These are phyloP conservation scores for Octonoba sinensis DNA, from an alignment of 2,888 invertebrate genomes.

Conservation along the genomic window DNA sequence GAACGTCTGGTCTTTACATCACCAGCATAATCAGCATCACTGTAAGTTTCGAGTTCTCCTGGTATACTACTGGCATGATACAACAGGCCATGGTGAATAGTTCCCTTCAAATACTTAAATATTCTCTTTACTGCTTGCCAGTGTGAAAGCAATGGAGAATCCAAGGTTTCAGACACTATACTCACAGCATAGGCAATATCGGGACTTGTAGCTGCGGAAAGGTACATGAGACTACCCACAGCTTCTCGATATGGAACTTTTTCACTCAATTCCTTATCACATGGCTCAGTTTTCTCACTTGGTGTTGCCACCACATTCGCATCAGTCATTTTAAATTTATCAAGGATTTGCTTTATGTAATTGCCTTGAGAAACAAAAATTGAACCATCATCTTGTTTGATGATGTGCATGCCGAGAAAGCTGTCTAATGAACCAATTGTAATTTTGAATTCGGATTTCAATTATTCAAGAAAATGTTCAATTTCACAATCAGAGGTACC, in stretches of 20 bases:
- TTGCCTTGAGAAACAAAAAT: neutral
- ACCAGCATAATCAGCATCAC: constrained; percentile 46
- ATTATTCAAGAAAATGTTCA: neutral
- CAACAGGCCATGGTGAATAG: neutral
- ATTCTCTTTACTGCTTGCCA: constrained; percentile 9
- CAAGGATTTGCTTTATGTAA: constrained; percentile 2
- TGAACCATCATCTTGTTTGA: neutral
- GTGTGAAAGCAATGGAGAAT: neutral
- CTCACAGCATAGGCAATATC: constrained; percentile 9
- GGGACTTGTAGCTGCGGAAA: neutral
- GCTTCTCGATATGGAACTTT: neutral
- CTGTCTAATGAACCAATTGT: neutral
- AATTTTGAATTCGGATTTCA: neutral
- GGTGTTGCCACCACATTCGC: constrained; percentile 1
- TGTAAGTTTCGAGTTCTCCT: constrained; percentile 9
- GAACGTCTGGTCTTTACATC: constrained; percentile 22
- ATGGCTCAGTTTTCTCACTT: neutral
- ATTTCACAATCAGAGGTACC: neutral
- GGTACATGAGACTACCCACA: neutral
- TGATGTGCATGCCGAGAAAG: neutral
- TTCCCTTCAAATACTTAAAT: constrained; percentile 3
- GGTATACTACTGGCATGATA: neutral
- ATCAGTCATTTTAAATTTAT: neutral
- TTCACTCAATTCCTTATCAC: neutral
- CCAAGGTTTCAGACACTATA: neutral